Conservation (phyloP, 2,888 invertebrate species). For the Cheilosia vulpina region DNA sequence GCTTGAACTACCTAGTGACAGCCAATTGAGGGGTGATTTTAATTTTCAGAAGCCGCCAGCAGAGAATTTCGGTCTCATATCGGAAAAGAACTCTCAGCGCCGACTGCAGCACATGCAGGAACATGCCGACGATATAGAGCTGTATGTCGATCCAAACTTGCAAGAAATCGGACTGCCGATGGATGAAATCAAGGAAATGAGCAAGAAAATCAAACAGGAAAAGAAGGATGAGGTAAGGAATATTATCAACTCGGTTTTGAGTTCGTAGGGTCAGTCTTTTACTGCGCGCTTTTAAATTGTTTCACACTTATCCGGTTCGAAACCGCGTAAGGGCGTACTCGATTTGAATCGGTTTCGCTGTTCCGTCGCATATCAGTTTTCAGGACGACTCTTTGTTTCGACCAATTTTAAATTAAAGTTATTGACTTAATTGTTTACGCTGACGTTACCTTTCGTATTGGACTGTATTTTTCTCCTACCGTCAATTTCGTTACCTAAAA, state of each 20-base stretch:
- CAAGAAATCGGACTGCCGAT: conserved; percentile 84
- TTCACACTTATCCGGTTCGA: too few species aligned
- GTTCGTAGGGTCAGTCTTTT: too few species aligned
- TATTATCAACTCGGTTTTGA: too few species aligned
- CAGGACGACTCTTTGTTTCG: too few species aligned
- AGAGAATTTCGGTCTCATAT: conserved; percentile 81
- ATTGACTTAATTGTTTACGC: too few species aligned
- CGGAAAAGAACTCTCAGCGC: conserved; percentile 78
- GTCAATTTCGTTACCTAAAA: neutral
- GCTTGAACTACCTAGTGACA: conserved; percentile 78
- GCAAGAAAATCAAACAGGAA: conserved; percentile 87
- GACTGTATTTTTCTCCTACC: too few species aligned
- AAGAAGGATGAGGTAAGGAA: conserved; percentile 87
- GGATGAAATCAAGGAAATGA: conserved; percentile 85
- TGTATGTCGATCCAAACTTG: conserved; percentile 82
- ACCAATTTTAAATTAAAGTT: too few species aligned
- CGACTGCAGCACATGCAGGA: conserved; percentile 78
- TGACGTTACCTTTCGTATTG: too few species aligned
- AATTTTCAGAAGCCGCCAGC: conserved; percentile 82
- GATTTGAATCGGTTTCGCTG: too few species aligned
- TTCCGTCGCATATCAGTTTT: too few species aligned
- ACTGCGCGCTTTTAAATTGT: too few species aligned
- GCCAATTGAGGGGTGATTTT: conserved; percentile 80
- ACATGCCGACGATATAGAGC: conserved; percentile 81
- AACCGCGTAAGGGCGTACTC: too few species aligned